A percentile compares a stretch with the other conserved stretches of the same genome.
Conservation (phyloP, 2,797 vertebrate species). For the Manis crassicaudata region DNA sequence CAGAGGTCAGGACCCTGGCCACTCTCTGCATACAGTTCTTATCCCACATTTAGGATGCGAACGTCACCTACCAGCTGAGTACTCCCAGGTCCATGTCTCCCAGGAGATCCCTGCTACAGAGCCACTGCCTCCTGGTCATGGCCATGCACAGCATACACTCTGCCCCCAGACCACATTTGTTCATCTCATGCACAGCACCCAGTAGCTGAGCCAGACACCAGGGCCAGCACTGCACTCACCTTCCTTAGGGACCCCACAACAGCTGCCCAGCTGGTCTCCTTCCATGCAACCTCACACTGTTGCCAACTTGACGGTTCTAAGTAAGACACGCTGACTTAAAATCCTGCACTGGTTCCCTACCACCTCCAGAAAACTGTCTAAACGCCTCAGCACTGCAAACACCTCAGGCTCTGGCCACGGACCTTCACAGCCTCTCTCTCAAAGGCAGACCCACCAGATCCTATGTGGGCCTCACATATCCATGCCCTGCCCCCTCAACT, state of each 20-base stretch:
- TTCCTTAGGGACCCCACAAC: rapidly evolving
- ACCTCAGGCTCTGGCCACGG: too few relatives aligned
- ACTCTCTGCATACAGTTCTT: neutral
- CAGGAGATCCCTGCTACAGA: neutral
- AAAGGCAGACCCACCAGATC: neutral
- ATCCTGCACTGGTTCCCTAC: neutral
- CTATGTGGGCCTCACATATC: neutral
- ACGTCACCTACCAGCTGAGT: neutral
- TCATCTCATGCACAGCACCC: neutral
- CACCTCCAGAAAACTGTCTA: neutral
- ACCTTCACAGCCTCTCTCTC: neutral
- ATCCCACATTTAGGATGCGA: neutral
- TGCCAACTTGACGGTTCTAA: neutral
- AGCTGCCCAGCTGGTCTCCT: neutral
- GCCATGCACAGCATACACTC: neutral
- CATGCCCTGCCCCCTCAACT: neutral
- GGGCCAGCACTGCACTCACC: too few relatives aligned
- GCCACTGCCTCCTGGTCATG: neutral
- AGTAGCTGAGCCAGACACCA: neutral
- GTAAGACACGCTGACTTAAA: neutral
- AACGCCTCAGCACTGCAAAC: neutral
- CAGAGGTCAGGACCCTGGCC: neutral
- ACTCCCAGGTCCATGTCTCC: too few relatives aligned
- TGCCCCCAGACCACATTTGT: neutral
- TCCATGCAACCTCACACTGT: neutral